Base-by-base conservation (phyloP, 2,113 vertebrate genomes). In the Gymnarchus niloticus region DNA sequence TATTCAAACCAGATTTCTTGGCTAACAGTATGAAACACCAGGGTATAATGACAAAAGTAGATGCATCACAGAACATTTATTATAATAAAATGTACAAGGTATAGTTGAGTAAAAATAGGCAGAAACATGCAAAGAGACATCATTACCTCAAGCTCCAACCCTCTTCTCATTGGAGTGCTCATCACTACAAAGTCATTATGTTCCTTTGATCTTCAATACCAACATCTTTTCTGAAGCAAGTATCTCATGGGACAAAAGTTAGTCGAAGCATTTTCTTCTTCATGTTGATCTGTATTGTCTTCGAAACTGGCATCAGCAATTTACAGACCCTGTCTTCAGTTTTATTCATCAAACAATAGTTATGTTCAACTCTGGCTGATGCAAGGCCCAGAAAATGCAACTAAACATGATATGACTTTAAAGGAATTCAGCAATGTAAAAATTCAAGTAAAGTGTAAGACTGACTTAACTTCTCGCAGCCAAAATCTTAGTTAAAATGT, bases 341-440 rank as follows among this genome's bases (percentile, higher is more conserved):
- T 95, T 95, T 57, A 94, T 93, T 95, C 93, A 90, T 94, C 94
- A 95, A 95, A 95, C 94, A 95, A 93, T 93, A 92, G 90, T 89
- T 94, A 93, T 93, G 92, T 94, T 93, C 92, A 93, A 56, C 78
- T 82, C 48, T 89, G 94, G 92, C 92, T 91, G 92, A 91, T 93
- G 93, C 90, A 92, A 93, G 91, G 89, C 91, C 89, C 90, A 56
- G 89, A 89, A 92, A 93, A 93, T 87, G 90, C 91, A 93, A 93
- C 90, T 91, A 90, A 92, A 94, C 92, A 93, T 94, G 93, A 95
- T 92, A 91, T 91, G 93, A 95, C 92, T 92, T 92, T 92, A 92
- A 95, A 95, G 91, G 90, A 86, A 91, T 86, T 3, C 88, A 89
- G 92, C 93, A 93, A 94, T 92, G 92, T 93, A 89, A 92, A 85